phyloP scores from a whole-genome alignment of 2,113 vertebrate species.

The western clawed frog (Xenopus tropicalis) region DNA sequence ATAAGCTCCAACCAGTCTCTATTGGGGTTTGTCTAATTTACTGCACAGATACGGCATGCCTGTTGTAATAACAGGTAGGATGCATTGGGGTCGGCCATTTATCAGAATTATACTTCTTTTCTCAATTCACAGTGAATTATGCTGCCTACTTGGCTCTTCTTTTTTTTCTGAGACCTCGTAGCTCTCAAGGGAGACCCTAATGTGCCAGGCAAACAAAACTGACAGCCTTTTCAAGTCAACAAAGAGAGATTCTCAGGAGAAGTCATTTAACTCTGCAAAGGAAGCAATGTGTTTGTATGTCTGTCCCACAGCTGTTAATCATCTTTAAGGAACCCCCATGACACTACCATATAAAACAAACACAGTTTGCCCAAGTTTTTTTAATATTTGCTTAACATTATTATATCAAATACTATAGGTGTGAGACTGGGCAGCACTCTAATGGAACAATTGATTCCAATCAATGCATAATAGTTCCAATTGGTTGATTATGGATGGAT shows the following conservation, averaged over 20 bases:
- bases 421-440: no score
- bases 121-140: constrained; percentile 78
- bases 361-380: constrained; percentile 66
- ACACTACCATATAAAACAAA: constrained; percentile 80
- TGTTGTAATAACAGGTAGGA: constrained; percentile 86
- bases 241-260: constrained; percentile 84
- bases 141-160: constrained; percentile 73
- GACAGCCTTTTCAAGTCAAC: constrained; percentile 93
- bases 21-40: constrained; percentile 83
- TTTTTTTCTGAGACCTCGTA: constrained; percentile 67
- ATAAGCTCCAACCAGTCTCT: constrained; percentile 80
- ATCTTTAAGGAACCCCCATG: constrained; percentile 77
- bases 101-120: constrained; percentile 90
- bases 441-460: no score
- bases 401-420: no score
- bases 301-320: constrained; percentile 90
- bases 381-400: constrained; percentile 36
- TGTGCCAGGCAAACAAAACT: constrained; percentile 96
- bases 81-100: constrained; percentile 85
- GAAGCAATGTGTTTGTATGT: constrained; percentile 82
- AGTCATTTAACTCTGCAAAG: constrained; percentile 87
- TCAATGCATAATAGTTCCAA: no score
- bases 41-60: constrained; percentile 77
- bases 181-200: constrained; percentile 81
- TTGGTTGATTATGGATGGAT: no score